These are phyloP conservation scores for Struthio camelus DNA, from an alignment of 2,113 vertebrate species.

Conservation along the genomic window DNA sequence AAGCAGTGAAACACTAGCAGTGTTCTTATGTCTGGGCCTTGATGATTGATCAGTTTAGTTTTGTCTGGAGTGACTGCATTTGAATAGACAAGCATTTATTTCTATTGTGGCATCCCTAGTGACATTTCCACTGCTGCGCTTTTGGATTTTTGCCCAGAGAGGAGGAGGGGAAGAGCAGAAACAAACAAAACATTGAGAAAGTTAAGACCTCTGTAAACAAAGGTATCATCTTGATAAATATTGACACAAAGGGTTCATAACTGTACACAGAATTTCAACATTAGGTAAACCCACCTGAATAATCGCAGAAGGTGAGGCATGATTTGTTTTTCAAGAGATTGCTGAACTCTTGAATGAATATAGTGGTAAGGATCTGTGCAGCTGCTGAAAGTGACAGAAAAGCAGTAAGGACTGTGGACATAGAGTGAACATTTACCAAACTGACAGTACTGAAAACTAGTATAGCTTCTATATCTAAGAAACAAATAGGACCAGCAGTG, in stretches of 20 bases:
- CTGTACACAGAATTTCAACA: background rate
- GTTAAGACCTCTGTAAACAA: background rate
- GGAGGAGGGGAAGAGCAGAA: background rate
- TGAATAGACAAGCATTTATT: background rate
- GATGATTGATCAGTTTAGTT: background rate
- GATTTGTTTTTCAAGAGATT: background rate
- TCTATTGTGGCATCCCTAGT: background rate
- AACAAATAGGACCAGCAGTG: background rate
- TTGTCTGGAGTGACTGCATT: background rate
- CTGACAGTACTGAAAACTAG: background rate
- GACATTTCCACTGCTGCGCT: background rate
- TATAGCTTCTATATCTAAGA: background rate
- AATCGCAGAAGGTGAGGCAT: background rate
- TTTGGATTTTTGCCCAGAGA: background rate
- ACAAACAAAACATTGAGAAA: background rate
- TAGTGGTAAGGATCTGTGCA: background rate
- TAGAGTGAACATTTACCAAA: background rate
- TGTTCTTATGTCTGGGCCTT: background rate
- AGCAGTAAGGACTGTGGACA: background rate
- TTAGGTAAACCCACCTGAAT: background rate
- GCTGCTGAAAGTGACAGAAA: background rate
- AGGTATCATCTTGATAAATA: background rate
- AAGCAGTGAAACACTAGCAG: background rate
- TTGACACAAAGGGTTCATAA: background rate
- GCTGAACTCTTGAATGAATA: background rate